phyloP scores from a whole-genome alignment of 1,140 invertebrate species.

The Diachasma alloeum region DNA sequence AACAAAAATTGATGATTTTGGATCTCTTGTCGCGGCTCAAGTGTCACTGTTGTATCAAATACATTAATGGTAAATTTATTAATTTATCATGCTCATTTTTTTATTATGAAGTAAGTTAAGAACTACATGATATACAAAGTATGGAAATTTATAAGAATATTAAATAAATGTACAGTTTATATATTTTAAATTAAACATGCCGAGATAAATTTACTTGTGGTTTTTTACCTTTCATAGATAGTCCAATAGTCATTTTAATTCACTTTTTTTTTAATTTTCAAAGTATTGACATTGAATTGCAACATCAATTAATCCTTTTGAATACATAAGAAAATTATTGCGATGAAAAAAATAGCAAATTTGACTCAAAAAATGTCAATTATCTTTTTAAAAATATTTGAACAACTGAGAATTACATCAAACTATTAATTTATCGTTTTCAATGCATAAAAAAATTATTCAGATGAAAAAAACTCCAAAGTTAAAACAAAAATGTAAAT shows the following conservation, averaged over 20 bases:
- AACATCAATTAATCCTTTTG: no score
- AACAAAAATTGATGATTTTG: slow-evolving; percentile 34
- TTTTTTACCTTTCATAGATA: not conserved
- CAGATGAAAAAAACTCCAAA: no score
- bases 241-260: not conserved
- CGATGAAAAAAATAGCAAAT: no score
- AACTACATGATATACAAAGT: slow-evolving; percentile 32
- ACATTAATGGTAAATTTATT: slow-evolving; percentile 52
- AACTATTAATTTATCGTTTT: no score
- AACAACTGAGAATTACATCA: no score
- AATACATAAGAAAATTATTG: no score
- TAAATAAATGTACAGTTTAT: slow-evolving; percentile 65
- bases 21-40: slow-evolving; percentile 49
- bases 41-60: slow-evolving; percentile 45
- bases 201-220: slow-evolving; percentile 15
- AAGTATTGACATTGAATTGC: no score
- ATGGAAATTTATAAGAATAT: slow-evolving; percentile 46
- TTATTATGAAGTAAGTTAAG: slow-evolving; percentile 33
- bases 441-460: no score
- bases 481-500: no score
- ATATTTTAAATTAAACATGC: slow-evolving; percentile 67
- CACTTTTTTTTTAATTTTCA: not conserved
- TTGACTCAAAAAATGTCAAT: no score
- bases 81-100: slow-evolving; percentile 61
- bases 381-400: no score